Evolutionary conservation across 2,113 vertebrate genomes (phyloP).

Genomic region (Eclectus roratus): DNA sequence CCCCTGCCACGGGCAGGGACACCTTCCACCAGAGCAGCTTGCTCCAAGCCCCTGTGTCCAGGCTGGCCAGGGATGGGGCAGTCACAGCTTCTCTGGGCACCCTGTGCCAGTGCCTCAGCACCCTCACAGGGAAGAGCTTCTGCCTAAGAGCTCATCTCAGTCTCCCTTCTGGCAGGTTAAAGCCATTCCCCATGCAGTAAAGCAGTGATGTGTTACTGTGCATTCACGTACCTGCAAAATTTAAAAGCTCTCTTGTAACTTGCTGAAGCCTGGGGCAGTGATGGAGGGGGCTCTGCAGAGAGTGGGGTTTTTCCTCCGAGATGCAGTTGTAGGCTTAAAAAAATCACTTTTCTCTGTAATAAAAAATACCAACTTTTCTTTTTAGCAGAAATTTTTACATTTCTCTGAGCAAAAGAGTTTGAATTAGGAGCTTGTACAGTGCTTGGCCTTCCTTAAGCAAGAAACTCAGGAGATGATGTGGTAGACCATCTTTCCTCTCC

Average conservation of each 20-base stretch:
- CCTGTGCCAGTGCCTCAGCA: background rate
- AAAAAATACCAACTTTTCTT: background rate
- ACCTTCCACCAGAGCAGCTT: background rate
- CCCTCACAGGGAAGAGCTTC: background rate
- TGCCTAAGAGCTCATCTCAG: background rate
- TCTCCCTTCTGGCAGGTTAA: background rate
- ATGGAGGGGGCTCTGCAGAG: background rate
- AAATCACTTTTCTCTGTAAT: background rate
- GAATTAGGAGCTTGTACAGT: background rate
- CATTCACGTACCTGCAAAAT: accelerated
- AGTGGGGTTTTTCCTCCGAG: background rate
- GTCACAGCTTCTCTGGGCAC: too few relatives aligned
- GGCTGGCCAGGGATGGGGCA: too few relatives aligned
- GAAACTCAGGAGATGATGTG: background rate
- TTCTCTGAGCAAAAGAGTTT: background rate
- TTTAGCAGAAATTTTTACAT: background rate
- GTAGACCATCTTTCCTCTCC: background rate
- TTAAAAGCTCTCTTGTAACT: background rate
- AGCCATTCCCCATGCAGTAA: accelerated
- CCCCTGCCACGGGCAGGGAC: background rate
- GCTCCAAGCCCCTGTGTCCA: background rate
- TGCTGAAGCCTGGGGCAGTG: background rate
- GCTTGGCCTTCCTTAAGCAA: background rate
- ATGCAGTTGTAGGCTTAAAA: background rate
- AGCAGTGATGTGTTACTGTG: accelerated